Evolutionary conservation across 2,888 invertebrate species (phyloP).

Genomic region (Phyllotreta striolata): DNA sequence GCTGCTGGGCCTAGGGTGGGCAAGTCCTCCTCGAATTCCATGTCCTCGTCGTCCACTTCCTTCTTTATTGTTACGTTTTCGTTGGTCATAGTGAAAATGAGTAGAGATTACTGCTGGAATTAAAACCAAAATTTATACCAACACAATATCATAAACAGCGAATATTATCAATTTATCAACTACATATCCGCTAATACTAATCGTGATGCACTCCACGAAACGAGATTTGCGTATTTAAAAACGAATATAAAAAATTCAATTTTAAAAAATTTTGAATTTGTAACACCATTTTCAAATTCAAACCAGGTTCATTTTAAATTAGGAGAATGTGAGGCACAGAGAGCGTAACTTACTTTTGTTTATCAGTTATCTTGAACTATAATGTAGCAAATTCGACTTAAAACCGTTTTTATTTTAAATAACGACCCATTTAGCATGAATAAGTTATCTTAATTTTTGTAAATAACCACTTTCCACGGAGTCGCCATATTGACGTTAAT

Average conservation of each 20-base stretch:
- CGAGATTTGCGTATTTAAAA: constrained; percentile 5
- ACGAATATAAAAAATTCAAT: constrained; percentile 41
- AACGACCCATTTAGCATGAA: constrained; percentile 25
- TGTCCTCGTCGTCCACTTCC: constrained; percentile 64
- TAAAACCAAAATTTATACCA: constrained; percentile 33
- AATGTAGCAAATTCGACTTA: constrained; percentile 2
- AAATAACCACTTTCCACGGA: constrained; percentile 74
- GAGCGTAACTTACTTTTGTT: constrained; percentile 16
- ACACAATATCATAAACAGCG: not conserved
- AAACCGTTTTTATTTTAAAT: constrained; percentile 29
- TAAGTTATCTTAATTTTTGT: constrained; percentile 50
- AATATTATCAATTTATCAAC: constrained; percentile 1
- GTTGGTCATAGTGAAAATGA: constrained; percentile 62
- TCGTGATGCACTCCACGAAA: not conserved
- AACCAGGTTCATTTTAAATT: constrained; percentile 52
- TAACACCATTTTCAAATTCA: constrained; percentile 60
- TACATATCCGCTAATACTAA: too few relatives aligned
- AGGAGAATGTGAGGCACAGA: constrained; percentile 40
- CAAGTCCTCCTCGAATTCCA: constrained; percentile 67
- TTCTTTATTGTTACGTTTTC: constrained; percentile 61
- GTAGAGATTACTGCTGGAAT: constrained; percentile 65
- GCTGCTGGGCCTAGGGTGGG: constrained; percentile 81
- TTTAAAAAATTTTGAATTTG: constrained; percentile 57
- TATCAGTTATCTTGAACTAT: not conserved
- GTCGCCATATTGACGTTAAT: constrained; percentile 79